Conservation (phyloP, 2,113 vertebrate genomes). For the Sterna hirundo region DNA sequence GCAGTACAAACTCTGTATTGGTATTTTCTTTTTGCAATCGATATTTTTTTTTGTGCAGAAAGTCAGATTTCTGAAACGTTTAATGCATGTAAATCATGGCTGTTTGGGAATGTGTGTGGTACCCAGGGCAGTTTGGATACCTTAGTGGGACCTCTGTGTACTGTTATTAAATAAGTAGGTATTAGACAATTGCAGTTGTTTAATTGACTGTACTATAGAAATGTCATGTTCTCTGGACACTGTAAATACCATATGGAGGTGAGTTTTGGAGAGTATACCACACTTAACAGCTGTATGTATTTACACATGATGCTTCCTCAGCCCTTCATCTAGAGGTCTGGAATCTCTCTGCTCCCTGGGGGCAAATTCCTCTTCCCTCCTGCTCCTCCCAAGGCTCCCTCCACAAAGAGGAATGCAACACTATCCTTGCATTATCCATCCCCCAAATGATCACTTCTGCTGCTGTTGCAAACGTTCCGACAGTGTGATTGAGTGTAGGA, state of each 20-base stretch:
- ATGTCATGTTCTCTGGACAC: not conserved
- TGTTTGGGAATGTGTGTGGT: not conserved
- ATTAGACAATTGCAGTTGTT: not conserved
- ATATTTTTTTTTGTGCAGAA: not conserved
- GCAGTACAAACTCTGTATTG: accelerated
- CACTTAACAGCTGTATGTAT: not conserved
- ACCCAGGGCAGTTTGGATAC: not conserved
- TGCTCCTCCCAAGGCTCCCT: not conserved
- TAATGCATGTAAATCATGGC: accelerated
- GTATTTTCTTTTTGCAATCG: accelerated
- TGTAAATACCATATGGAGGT: not conserved
- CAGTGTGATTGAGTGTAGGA: not conserved
- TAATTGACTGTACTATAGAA: not conserved
- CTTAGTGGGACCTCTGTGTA: not conserved
- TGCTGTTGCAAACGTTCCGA: not conserved
- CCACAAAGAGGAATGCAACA: not conserved
- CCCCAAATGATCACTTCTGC: not conserved
- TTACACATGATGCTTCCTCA: not conserved
- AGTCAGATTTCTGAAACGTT: not conserved
- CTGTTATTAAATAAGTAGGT: not conserved
- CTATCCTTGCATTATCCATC: not conserved
- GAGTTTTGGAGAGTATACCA: not conserved
- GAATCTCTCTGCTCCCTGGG: not conserved
- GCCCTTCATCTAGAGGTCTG: not conserved
- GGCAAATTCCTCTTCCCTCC: not conserved